Evolutionary conservation across 1,140 invertebrate species (phyloP).

Genomic region (Macrobrachium rosenbergii): DNA sequence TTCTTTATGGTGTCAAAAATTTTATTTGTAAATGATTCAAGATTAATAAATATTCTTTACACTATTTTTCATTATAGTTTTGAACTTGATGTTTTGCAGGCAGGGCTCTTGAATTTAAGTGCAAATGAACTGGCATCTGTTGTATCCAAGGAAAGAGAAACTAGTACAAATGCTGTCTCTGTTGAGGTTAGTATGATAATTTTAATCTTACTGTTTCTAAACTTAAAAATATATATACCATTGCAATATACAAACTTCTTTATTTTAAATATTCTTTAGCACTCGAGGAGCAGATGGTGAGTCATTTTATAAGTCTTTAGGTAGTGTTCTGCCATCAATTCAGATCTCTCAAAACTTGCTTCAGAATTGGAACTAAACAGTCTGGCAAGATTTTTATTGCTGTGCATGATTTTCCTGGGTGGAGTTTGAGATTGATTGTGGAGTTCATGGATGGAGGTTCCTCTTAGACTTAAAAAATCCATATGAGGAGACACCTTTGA

Average conservation of each 20-base stretch:
- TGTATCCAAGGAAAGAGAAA: not conserved
- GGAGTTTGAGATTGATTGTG: too few species aligned
- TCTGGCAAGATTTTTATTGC: not conserved
- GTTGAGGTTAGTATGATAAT: slow-evolving; percentile 3
- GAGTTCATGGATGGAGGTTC: too few species aligned
- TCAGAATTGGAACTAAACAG: too few species aligned
- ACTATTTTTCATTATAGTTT: not conserved
- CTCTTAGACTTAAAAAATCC: too few species aligned
- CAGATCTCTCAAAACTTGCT: too few species aligned
- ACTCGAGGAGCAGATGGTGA: too few species aligned
- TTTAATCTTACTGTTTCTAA: not conserved
- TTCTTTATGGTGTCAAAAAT: not conserved
- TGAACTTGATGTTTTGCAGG: not conserved
- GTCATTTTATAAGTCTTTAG: too few species aligned
- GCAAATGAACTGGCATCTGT: slow-evolving; percentile 13
- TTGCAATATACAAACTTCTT: not conserved
- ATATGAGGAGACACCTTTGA: too few species aligned
- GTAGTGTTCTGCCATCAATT: too few species aligned
- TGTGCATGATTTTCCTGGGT: not conserved
- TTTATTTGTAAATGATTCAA: not conserved
- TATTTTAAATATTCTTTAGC: too few species aligned
- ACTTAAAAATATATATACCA: not conserved
- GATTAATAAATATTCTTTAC: not conserved
- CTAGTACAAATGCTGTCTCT: not conserved
- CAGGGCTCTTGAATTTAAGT: slow-evolving; percentile 2